Percentiles rank a stretch among this genome's conserved stretches.
phyloP scores from a whole-genome alignment of 2,888 invertebrate species.

The Acanthosepion pharaonis region DNA sequence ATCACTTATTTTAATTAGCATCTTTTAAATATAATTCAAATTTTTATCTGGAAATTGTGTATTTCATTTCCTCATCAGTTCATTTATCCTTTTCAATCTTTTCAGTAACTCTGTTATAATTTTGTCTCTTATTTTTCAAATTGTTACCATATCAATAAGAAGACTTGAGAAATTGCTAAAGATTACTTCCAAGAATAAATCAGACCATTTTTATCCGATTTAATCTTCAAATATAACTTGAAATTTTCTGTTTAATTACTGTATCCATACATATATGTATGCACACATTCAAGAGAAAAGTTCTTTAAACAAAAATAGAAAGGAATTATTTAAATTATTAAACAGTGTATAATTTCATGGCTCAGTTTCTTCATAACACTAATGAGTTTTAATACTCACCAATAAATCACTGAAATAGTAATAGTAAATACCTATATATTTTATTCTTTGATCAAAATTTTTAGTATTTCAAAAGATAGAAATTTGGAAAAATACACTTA shows the following conservation, averaged over 20 bases:
- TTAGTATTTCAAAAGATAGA: neutral
- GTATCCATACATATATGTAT: neutral
- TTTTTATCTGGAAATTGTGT: neutral
- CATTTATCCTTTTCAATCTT: neutral
- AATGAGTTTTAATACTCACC: neutral
- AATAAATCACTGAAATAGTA: constrained; percentile 18
- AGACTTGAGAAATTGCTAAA: neutral
- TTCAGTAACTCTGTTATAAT: neutral
- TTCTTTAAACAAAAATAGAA: neutral
- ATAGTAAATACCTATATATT: neutral
- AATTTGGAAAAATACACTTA: neutral
- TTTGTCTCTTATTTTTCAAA: neutral
- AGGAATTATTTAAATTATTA: neutral
- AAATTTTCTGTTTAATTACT: too few species aligned
- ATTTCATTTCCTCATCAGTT: neutral
- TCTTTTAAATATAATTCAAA: constrained; percentile 5
- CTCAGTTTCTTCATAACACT: neutral
- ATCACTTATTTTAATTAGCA: neutral
- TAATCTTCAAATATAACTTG: too few species aligned
- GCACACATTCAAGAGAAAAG: neutral
- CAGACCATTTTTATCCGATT: too few species aligned
- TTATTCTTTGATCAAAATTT: neutral
- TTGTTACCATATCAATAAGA: neutral
- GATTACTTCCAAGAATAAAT: neutral
- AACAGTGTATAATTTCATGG: neutral